Evolutionary conservation across 2,797 vertebrate species (phyloP), one percentile per base, ranked within the genome.

Genomic region (Margarornis squamiger): DNA sequence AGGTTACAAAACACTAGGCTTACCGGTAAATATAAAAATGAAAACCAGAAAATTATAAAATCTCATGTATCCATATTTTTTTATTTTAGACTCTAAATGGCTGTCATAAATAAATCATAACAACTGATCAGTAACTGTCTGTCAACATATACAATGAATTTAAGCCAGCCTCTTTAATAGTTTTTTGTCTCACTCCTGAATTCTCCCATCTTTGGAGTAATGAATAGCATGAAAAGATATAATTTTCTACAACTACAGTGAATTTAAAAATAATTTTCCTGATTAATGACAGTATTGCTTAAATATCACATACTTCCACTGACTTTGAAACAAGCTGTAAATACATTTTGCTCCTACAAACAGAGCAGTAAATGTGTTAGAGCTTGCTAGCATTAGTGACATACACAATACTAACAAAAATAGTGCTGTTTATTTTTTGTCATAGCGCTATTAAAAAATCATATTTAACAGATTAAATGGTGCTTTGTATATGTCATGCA

Each of bases 1-100:
- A 88, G 70, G 48, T 26, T 62, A 62, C 70, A 95, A 96, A 95
- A 91, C 76, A 41, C 68, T 96, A 89, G 62, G 92, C 68, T 92
- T 95, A 91, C 71, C 74, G 86, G 57, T 86, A 90, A 95, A 89
- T 17, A 75, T 49, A 73, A 86, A 78, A 87, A 86, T 32, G 2
- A 80, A 86, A 85, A 77, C 76, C 16, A 90, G 51, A 79, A 86
- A 80, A 70, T 14, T 17, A 62, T 12, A 84, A 85, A 88, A 74
- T 51, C 43, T 27, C 55, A 65, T 23, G 30, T 23, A 57, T 58
- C 24, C 72, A 11, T 63, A 66, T 39, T 86, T 66, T 41, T 66
- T 41, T 89, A 62, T 57, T n/a, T 61, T 61, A 26, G 59, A 67
- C 23, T 55, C 45, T 49, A 76, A 52, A 65, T 36, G 16, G 23